phyloP scores from a whole-genome alignment of 1,140 invertebrate genomes.

The Panulirus ornatus region DNA sequence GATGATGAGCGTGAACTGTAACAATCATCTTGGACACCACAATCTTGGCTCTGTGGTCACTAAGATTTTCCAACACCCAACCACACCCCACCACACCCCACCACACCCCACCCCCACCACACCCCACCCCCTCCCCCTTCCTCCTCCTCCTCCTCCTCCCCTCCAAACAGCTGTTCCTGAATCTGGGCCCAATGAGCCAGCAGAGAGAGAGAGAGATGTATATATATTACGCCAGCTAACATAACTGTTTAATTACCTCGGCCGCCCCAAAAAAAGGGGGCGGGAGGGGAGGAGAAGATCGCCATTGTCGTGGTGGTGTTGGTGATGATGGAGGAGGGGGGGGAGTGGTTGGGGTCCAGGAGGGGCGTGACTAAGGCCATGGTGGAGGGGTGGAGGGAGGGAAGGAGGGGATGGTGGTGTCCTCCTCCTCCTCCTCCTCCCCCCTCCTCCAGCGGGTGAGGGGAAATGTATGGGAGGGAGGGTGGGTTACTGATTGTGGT shows the following conservation, averaged over 20 bases:
- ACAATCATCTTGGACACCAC: too few species aligned
- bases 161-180: neutral
- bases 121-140: neutral
- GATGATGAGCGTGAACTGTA: neutral
- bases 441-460: neutral
- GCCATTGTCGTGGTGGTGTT: neutral
- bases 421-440: conserved; percentile 1
- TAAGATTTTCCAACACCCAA: neutral
- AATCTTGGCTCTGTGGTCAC: too few species aligned
- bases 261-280: too few species aligned
- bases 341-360: neutral
- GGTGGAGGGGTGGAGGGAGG: neutral
- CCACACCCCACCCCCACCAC: neutral
- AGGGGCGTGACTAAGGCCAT: too few species aligned
- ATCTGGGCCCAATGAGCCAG: too few species aligned
- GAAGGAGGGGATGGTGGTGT: neutral
- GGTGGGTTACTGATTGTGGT: neutral
- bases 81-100: neutral
- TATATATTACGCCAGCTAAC: too few species aligned
- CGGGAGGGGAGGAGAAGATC: neutral
- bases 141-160: neutral
- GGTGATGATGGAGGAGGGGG: neutral
- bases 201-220: too few species aligned
- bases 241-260: too few species aligned
- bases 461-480: neutral